Percentiles rank a stretch among this genome's conserved stretches.
Conservation (phyloP, 2,797 vertebrate species). For the Sebastes cheni region DNA sequence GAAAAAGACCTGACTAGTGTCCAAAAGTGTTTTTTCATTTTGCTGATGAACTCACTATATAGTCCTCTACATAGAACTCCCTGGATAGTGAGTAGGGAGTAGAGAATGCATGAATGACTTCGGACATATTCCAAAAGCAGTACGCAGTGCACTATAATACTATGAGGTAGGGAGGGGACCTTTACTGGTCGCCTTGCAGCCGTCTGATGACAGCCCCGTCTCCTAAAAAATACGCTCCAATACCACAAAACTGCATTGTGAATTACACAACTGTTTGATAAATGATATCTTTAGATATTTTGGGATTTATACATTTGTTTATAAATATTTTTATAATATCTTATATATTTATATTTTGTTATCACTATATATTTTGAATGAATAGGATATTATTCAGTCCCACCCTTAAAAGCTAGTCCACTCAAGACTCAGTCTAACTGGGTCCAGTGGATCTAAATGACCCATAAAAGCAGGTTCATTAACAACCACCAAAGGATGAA, state of each 20-base stretch:
- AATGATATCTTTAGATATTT: neutral
- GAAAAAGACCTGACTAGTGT: too few species aligned
- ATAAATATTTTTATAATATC: neutral
- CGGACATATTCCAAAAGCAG: neutral
- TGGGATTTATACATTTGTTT: neutral
- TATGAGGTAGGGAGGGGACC: neutral
- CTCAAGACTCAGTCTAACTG: neutral
- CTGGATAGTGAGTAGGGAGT: too few species aligned
- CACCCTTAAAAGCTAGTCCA: neutral
- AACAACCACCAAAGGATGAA: conserved; percentile 29
- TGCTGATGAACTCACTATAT: too few species aligned
- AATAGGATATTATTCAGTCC: neutral
- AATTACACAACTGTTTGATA: too few species aligned
- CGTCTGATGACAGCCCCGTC: neutral
- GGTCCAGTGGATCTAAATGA: conserved; percentile 15
- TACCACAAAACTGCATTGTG: too few species aligned
- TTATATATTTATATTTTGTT: neutral
- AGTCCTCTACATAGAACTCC: too few species aligned
- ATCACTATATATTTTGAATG: rapidly evolving
- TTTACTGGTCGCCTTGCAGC: neutral
- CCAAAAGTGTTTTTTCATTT: too few species aligned
- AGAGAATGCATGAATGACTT: too few species aligned
- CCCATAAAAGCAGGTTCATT: conserved; percentile 28
- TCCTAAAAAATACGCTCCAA: too few species aligned
- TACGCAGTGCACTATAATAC: neutral